Evolutionary conservation across 2,113 vertebrate genomes (phyloP), one percentile per base, ranked within the genome.

Genomic region (Dipodomys ordii): DNA sequence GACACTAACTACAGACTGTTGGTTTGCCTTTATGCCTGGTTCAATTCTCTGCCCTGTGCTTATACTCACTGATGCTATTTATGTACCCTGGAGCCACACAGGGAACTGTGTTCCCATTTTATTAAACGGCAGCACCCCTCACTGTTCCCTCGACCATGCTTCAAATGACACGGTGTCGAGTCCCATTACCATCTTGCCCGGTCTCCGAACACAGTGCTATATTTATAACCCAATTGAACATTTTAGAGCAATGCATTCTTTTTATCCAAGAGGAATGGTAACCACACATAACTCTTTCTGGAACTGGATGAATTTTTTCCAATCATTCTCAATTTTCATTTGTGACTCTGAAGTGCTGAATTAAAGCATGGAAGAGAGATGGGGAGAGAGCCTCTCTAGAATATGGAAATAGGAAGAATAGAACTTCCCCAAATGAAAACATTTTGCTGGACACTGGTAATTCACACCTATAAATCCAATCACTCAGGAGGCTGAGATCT

Each of bases 331-430:
- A 74, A 94, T 76, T 39, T 68, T 20, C 28, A 39, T 62, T 71
- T 82, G 67, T 69, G 89, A 90, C 27, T 94, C 82, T 27, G 32
- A 77, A 71, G 23, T 69, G 39, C 7, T 10, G 53, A 18, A 27
- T 88, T 76, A 46, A 83, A 93, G 71, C 22, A 77, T 10, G 20
- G 22, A 78, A 25, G 15, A 8, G 10, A 18, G 32, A 13, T 67
- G 5, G 72, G 62, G 35, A 65, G 19, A 71, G 22, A 28, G n/a
- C 11, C 30, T 74, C 82, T 82, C 30, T 27, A 85, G 67, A 73
- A 82, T 53, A 25, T n/a, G 71, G 71, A 91, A 92, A 91, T 35
- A 46, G 39, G 72, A 88, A 83, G 87, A 96, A 71, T 64, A 71
- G 91, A 91, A 62, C 0, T 16, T 11, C 15, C 44, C 46, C 4